phyloP scores from a whole-genome alignment of 2,113 vertebrate species.

The Psilopogon haemacephalus region DNA sequence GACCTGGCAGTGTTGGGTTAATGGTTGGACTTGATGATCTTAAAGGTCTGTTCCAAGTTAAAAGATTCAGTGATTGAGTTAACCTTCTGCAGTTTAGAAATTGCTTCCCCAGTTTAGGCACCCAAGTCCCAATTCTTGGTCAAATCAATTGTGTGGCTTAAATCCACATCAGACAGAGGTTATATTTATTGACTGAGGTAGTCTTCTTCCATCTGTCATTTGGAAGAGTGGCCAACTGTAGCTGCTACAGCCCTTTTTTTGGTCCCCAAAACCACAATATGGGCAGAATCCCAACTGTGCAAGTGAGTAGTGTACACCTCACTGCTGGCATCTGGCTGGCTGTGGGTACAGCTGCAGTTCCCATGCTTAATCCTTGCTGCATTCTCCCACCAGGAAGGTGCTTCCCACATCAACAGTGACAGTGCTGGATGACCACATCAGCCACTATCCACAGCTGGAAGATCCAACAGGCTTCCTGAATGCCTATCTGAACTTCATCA shows the following conservation, averaged over 20 bases:
- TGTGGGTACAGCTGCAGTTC: accelerated
- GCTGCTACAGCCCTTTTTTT: background rate
- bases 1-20: no score
- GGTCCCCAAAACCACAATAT: accelerated
- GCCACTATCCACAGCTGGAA: slow-evolving; percentile 96
- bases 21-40: no score
- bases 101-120: background rate
- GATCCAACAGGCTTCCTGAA: slow-evolving; percentile 92
- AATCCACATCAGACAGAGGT: background rate
- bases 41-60: no score
- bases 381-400: slow-evolving; percentile 77
- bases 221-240: background rate
- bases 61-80: no score
- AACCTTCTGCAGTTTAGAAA: background rate
- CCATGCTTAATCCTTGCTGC: background rate
- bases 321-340: background rate
- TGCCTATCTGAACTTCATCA: slow-evolving; percentile 91
- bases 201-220: background rate
- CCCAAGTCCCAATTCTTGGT: background rate
- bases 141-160: background rate
- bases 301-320: background rate
- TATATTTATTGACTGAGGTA: background rate
- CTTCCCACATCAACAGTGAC: slow-evolving; percentile 87
- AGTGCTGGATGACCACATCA: slow-evolving; percentile 91
- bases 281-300: background rate